A percentile compares a stretch with the other conserved stretches of the same genome.
Evolutionary conservation across 2,888 invertebrate genomes (phyloP).

Genomic region (Hyles lineata): DNA sequence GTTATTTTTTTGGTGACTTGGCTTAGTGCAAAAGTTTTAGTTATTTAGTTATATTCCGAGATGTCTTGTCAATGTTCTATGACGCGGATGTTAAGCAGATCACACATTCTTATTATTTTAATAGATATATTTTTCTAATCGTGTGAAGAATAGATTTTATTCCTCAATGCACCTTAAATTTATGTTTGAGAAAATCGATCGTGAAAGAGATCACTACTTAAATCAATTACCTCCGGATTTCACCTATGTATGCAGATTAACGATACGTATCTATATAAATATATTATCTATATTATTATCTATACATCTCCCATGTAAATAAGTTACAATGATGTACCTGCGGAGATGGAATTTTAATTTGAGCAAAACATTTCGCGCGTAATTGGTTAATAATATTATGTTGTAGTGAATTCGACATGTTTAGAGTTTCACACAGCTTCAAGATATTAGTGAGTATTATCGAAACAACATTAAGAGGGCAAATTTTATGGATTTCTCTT

Average conservation of each 20-base stretch:
- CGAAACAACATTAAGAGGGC: no score
- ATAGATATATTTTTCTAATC: background rate
- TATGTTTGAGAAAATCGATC: conserved; percentile 13
- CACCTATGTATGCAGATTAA: background rate
- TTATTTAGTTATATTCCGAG: background rate
- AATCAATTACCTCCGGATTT: background rate
- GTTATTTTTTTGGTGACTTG: background rate
- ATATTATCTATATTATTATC: no score
- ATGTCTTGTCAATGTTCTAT: background rate
- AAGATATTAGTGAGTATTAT: no score
- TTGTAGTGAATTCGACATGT: no score
- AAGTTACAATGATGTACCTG: background rate
- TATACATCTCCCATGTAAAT: background rate
- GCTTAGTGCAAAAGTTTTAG: background rate
- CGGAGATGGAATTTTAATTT: no score
- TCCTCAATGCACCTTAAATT: background rate
- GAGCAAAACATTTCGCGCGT: no score
- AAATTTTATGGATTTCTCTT: no score
- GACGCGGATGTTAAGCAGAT: background rate
- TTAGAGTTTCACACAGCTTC: no score
- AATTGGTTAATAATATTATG: no score
- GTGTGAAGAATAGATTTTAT: background rate
- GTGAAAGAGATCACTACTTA: background rate
- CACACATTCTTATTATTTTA: background rate
- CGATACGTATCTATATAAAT: background rate